Evolutionary conservation across 2,797 vertebrate genomes (phyloP).

Genomic region (Thaleichthys pacificus): DNA sequence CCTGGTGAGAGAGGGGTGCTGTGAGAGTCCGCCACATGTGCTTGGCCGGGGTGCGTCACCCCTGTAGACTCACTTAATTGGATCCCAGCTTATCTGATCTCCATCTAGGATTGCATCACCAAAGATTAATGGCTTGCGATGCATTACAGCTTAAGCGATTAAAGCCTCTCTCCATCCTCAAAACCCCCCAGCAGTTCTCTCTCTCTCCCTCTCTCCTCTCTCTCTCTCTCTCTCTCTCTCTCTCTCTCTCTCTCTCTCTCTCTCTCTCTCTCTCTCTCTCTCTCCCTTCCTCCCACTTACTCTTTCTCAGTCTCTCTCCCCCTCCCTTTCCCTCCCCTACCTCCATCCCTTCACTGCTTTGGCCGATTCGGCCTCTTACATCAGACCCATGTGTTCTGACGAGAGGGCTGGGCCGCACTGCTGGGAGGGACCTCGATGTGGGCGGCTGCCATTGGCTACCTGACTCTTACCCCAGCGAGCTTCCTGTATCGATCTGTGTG

Average conservation of each 20-base stretch:
- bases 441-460: conserved; percentile 17
- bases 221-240: conserved; percentile 18
- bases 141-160: conserved; percentile 55
- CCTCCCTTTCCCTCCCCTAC: conserved; percentile 2
- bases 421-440: conserved; percentile 6
- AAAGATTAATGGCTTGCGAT: conserved; percentile 61
- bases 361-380: conserved; percentile 8
- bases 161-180: conserved; percentile 50
- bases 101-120: conserved; percentile 43
- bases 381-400: conserved; percentile 1
- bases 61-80: conserved; percentile 62
- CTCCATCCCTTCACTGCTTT: not conserved
- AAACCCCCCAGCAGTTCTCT: conserved; percentile 32
- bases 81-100: conserved; percentile 60
- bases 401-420: conserved; percentile 5
- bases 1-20: conserved; percentile 17
- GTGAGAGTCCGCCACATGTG: conserved; percentile 11
- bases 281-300: conserved; percentile 20
- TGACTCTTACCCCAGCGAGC: conserved; percentile 36
- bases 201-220: not conserved
- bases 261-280: not conserved
- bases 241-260: not conserved
- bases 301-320: not conserved
- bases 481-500: conserved; percentile 51
- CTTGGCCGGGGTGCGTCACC: conserved; percentile 15